Percentiles rank a stretch among this genome's conserved stretches.
Conservation (phyloP, 2,113 vertebrate genomes). For the Laticauda colubrina region DNA sequence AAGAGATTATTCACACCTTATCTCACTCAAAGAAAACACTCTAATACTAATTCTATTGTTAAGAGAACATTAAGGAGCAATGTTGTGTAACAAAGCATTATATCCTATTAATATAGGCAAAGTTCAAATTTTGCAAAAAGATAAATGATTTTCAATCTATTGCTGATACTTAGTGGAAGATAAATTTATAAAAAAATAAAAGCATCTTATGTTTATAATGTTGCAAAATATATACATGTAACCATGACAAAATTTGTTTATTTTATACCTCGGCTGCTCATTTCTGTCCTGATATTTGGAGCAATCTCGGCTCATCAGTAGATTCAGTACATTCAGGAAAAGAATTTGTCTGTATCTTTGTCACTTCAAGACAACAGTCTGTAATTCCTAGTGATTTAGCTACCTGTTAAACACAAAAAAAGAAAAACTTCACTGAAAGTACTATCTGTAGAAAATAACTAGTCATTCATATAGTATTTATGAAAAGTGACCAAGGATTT, state of each 20-base stretch:
- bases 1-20: not conserved
- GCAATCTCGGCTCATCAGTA: slow-evolving; percentile 15
- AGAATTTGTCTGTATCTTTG: not conserved
- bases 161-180: not conserved
- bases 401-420: slow-evolving; percentile 59
- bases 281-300: slow-evolving; percentile 43
- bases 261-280: slow-evolving; percentile 60
- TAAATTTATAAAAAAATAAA: not conserved
- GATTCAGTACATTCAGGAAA: not conserved
- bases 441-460: not conserved
- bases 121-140: not conserved
- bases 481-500: not conserved
- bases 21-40: not conserved
- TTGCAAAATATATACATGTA: not conserved
- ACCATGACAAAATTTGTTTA: not conserved
- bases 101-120: not conserved
- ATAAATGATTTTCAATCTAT: not conserved
- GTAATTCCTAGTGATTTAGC: slow-evolving; percentile 74
- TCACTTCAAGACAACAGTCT: slow-evolving; percentile 51
- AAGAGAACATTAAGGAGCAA: not conserved
- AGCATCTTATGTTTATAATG: not conserved
- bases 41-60: not conserved
- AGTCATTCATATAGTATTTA: not conserved
- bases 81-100: not conserved
- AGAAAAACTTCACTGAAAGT: slow-evolving; percentile 10